These are phyloP conservation scores for Gobio occitaniae DNA, from an alignment of 2,797 vertebrate genomes.

Conservation along the genomic window DNA sequence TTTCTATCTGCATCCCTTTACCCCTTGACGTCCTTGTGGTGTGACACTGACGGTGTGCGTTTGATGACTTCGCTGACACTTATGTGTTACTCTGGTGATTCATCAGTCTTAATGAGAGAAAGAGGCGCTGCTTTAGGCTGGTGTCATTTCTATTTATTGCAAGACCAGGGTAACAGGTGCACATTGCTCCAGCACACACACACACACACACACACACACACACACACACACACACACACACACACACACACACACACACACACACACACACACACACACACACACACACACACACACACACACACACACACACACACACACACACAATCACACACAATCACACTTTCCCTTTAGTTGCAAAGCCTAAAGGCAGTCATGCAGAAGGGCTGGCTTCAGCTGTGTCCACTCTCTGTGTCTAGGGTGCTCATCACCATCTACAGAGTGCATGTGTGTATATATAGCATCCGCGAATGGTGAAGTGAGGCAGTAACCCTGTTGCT, in stretches of 20 bases:
- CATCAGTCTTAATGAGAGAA: constrained; percentile 41
- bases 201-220: constrained; percentile 23
- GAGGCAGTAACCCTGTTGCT: constrained; percentile 1
- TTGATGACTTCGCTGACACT: constrained; percentile 25
- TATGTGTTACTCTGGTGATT: constrained; percentile 10
- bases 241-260: no score
- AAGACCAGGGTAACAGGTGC: constrained; percentile 65
- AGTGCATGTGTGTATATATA: constrained; percentile 37
- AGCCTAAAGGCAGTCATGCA: constrained; percentile 34
- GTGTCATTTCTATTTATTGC: constrained; percentile 58
- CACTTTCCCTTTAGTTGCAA: constrained; percentile 5
- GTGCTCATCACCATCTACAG: constrained; percentile 35
- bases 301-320: no score
- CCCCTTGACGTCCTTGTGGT: constrained; percentile 11
- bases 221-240: no score
- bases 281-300: no score
- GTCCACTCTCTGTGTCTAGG: constrained; percentile 37
- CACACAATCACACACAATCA: no score
- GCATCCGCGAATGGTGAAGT: neutral
- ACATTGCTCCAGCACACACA: constrained; percentile 19
- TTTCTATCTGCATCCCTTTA: constrained; percentile 13
- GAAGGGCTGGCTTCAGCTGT: constrained; percentile 38
- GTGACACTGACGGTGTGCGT: neutral
- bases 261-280: no score
- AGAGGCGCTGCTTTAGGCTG: constrained; percentile 42